Evolutionary conservation across 2,888 invertebrate species (phyloP), one percentile per base, ranked within the genome.

Genomic region (Protophormia terraenovae): DNA sequence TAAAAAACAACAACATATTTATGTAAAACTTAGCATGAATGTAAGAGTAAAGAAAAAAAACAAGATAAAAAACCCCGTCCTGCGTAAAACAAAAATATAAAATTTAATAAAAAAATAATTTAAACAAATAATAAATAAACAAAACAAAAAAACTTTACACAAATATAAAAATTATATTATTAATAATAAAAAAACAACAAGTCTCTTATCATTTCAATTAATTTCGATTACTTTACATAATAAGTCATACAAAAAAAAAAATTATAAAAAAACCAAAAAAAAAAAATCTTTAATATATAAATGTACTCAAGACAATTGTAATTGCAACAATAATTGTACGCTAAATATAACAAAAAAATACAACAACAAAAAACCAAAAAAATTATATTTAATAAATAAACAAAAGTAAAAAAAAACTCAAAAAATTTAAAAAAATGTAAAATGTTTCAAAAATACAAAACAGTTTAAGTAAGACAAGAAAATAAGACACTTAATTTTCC

Each of bases 291-390:
- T 85, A 86, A 86, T 86, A 84, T 87, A 90, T 91, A 89, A 90
- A 91, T 91, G 91, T 91, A 91, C 91, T 91, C 91, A 90, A 90
- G 91, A 91, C 91, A 91, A 91, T 91, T 91, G 91, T 91, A 91
- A 91, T 91, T 91, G 91, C 91, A 91, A 91, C 91, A 91, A 91
- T 91, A 91, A 91, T 91, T 91, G 91, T 91, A 91, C 91, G 91
- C 91, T 91, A 91, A 86, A 78, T 60, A 69, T 58, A 77, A n/a
- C n/a, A n/a, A n/a, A 83, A 67, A 71, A 83, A 73, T 69, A 60
- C 24, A 84, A 79, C 67, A 45, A 75, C n/a, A 75, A 76, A 64
- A 64, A 29, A n/a, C n/a, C 24, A 58, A 71, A 69, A 79, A 76
- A 84, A 75, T 71, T 84, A 81, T 82, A 76, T 81, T 79, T 77